phyloP scores from a whole-genome alignment of 2,113 vertebrate genomes.

The Syrmaticus mikado region DNA sequence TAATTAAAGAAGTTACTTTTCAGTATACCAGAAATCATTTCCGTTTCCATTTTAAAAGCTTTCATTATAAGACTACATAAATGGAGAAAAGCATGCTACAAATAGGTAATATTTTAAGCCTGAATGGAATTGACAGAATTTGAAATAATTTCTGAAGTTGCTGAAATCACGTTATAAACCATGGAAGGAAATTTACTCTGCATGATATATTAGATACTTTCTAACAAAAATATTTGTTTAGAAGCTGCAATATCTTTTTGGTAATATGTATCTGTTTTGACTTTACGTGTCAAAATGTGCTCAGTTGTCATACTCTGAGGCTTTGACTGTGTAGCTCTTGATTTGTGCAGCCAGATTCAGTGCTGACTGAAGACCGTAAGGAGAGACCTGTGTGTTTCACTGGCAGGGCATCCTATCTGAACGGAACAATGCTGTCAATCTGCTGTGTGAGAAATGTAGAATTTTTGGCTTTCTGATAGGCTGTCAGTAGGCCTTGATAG shows the following conservation, averaged over 20 bases:
- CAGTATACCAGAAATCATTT: background rate
- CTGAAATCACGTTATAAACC: background rate
- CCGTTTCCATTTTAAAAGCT: background rate
- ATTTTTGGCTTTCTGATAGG: background rate
- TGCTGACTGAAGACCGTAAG: background rate
- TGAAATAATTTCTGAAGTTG: background rate
- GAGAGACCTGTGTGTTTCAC: background rate
- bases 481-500: background rate
- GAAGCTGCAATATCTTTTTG: background rate
- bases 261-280: background rate
- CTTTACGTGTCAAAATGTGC: background rate
- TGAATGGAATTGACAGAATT: background rate
- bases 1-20: background rate
- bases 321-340: background rate
- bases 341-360: background rate
- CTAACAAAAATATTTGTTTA: background rate
- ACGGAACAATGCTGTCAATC: background rate
- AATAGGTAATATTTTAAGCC: background rate
- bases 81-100: background rate
- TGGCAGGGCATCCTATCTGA: background rate
- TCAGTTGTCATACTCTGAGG: rapidly evolving
- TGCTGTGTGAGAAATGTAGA: background rate
- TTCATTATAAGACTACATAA: background rate
- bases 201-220: background rate
- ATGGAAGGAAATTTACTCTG: background rate